phyloP scores from a whole-genome alignment of 2,888 invertebrate genomes.

The Ypsolopha scabrella region DNA sequence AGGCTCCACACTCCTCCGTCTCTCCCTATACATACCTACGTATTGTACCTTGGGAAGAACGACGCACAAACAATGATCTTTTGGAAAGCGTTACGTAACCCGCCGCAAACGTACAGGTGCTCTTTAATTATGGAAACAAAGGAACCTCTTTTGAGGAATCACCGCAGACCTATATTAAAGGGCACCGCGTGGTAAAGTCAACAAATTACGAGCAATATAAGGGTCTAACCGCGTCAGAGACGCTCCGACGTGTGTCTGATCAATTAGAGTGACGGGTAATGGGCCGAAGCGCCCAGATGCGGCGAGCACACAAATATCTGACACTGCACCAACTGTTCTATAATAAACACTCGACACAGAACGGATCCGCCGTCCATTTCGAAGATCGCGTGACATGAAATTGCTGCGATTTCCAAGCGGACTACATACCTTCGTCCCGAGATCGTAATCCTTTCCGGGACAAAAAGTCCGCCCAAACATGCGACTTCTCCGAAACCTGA shows the following conservation, averaged over 20 bases:
- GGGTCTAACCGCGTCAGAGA: conserved; percentile 38
- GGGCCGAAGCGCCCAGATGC: background rate
- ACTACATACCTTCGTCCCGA: background rate
- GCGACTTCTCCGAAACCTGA: conserved; percentile 1
- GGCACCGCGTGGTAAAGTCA: conserved; percentile 31
- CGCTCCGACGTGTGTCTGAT: conserved; percentile 40
- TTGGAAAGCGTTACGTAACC: background rate
- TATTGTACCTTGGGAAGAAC: background rate
- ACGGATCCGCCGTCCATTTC: background rate
- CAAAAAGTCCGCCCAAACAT: background rate
- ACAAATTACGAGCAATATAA: conserved; percentile 53
- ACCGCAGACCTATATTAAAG: conserved; percentile 51
- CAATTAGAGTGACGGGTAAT: conserved; percentile 26
- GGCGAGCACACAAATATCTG: background rate
- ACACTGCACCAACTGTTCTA: background rate
- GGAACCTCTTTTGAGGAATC: conserved; percentile 26
- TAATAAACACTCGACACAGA: background rate
- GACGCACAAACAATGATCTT: background rate
- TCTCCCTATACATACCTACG: background rate
- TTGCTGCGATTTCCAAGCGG: background rate
- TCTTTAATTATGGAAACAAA: conserved; percentile 41
- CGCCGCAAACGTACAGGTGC: conserved; percentile 16
- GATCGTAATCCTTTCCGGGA: background rate
- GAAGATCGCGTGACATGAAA: conserved; percentile 2
- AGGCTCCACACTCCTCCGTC: background rate